A percentile compares a stretch with the other conserved stretches of the same genome.
phyloP scores from a whole-genome alignment of 2,113 vertebrate species.

The Boleophthalmus pectinirostris region DNA sequence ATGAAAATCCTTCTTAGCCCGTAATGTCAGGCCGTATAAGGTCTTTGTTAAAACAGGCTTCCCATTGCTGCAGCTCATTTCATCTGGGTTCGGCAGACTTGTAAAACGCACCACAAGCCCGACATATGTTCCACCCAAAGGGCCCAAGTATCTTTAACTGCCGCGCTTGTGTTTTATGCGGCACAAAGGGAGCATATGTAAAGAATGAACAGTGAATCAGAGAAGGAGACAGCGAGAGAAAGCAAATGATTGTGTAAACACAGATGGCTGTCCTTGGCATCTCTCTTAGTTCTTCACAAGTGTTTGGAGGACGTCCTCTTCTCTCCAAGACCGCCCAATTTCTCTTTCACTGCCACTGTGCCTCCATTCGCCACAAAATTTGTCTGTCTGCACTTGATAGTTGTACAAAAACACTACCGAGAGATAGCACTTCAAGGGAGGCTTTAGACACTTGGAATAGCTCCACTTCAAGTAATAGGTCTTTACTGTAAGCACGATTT shows the following conservation, averaged over 20 bases:
- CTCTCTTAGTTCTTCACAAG: slow-evolving; percentile 63
- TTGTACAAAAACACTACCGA: slow-evolving; percentile 35
- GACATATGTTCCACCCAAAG: slow-evolving; percentile 69
- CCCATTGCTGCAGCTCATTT: slow-evolving; percentile 38
- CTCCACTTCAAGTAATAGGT: background rate
- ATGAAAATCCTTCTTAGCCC: slow-evolving; percentile 31
- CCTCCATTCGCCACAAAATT: slow-evolving; percentile 47
- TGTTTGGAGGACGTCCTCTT: slow-evolving; percentile 74
- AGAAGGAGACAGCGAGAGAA: slow-evolving; percentile 65
- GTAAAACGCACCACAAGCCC: slow-evolving; percentile 58
- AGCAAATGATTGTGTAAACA: slow-evolving; percentile 70
- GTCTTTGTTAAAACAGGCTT: slow-evolving; percentile 42
- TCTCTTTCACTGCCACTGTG: slow-evolving; percentile 50
- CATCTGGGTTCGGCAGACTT: slow-evolving; percentile 48
- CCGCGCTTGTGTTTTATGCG: slow-evolving; percentile 61
- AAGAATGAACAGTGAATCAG: slow-evolving; percentile 69
- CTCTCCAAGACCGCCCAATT: slow-evolving; percentile 68
- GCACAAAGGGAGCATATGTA: slow-evolving; percentile 76
- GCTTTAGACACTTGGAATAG: background rate
- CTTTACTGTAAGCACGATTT: background rate
- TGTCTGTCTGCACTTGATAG: slow-evolving; percentile 45
- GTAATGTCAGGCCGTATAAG: slow-evolving; percentile 36
- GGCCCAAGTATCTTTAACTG: slow-evolving; percentile 65
- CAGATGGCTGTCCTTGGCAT: slow-evolving; percentile 76
- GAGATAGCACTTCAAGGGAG: slow-evolving; percentile 2